Evolutionary conservation across 2,113 vertebrate genomes (phyloP), one percentile per base, ranked within the genome.

Genomic region (Cervus canadensis): DNA sequence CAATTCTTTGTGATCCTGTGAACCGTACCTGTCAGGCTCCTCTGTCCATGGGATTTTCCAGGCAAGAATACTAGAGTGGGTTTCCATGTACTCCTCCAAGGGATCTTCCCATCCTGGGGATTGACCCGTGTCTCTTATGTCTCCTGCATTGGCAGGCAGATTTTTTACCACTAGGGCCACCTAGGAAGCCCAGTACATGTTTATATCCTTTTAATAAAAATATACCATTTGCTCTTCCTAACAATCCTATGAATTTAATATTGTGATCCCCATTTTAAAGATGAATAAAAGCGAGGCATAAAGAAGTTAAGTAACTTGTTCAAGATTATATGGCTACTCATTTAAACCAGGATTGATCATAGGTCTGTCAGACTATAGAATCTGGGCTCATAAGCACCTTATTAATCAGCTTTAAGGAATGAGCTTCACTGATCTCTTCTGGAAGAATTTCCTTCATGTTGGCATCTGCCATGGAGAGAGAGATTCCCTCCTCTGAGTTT

Each of bases 281-380:
- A 93, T 74, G 76, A 78, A 86, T 56, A 33, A 26, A 87, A 93
- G 45, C 7, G 16, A 60, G 23, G 3, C 40, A 59, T 21, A 87
- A n/a, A 94, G 86, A 64, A 16, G 19, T 81, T 62, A 71, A 81
- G 7, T 67, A 76, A 76, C 17, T 82, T 94, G 84, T 67, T 97
- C 33, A 88, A 76, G 43, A 50, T 83, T 64, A 17, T 56, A 28
- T 30, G 59, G 28, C 9, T 71, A 45, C 56, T 40, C 33, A 56
- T 78, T 71, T 83, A 78, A 86, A 94, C 8, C 6, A 36, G 23
- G 25, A 79, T 33, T 87, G 52, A 88, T 89, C 30, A 89, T 52
- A 57, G 6, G 56, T 88, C 52, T 91, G 43, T 52, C 43, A 87
- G 57, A 87, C 23, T 57, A 7, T 21, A 89, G 85, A 89, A 7